Percentiles rank a stretch among this genome's conserved stretches.
Conservation (phyloP, 92 coral and sea anemone species). For the Diadumene lineata region DNA sequence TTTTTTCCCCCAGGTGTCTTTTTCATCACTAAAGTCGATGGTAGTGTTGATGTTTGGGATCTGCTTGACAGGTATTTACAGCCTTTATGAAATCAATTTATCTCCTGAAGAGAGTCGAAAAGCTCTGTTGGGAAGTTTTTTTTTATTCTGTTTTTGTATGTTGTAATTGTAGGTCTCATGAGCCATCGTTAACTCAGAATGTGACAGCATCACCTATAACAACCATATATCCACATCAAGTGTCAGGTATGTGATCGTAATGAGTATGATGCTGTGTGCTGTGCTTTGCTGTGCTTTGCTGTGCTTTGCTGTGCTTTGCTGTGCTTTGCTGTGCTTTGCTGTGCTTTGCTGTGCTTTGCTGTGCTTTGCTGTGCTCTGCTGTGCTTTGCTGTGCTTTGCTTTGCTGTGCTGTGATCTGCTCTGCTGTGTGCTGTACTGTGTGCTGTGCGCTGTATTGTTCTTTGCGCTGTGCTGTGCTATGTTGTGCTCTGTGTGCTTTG, state of each 20-base stretch:
- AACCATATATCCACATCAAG: conserved; percentile 89
- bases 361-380: not conserved
- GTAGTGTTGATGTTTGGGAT: conserved; percentile 98
- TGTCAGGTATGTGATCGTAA: conserved; percentile 72
- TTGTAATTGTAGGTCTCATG: conserved; percentile 80
- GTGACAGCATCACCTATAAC: conserved; percentile 91
- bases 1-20: conserved; percentile 77
- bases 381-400: not conserved
- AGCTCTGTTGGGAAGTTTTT: too few species aligned
- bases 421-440: not conserved
- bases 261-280: not conserved
- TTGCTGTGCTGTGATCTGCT: not conserved
- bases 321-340: not conserved
- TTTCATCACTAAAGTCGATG: conserved; percentile 92
- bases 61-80: conserved; percentile 96
- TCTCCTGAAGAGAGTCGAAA: too few species aligned
- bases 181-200: conserved; percentile 94
- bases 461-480: too few species aligned
- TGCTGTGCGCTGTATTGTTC: too few species aligned
- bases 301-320: not conserved
- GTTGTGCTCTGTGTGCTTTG: too few species aligned
- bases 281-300: not conserved
- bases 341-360: not conserved
- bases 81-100: too few species aligned
- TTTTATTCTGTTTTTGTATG: too few species aligned